These are phyloP conservation scores for Clarias magur DNA, from an alignment of 2,113 vertebrate species.

Conservation along the genomic window DNA sequence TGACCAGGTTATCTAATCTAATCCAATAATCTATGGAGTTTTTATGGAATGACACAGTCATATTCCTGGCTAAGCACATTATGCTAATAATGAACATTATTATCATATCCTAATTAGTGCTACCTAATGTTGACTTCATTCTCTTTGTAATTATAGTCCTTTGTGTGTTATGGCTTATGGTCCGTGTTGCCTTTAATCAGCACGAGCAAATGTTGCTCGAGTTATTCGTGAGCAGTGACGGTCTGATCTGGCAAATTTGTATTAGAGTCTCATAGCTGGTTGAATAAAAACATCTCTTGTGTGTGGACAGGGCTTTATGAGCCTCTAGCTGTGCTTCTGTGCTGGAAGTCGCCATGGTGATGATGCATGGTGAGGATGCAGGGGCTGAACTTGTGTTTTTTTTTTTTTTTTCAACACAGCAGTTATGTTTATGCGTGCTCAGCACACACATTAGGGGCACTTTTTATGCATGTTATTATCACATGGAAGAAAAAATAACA, in stretches of 20 bases:
- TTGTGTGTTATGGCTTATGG: background rate
- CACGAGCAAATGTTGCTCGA: background rate
- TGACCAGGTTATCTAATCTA: too few species aligned
- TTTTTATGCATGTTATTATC: background rate
- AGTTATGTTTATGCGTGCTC: constrained; percentile 22
- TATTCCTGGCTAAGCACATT: too few species aligned
- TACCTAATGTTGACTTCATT: constrained; percentile 3
- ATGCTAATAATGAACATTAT: background rate
- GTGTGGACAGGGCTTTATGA: background rate
- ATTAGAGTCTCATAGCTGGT: background rate
- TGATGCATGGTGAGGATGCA: constrained; percentile 50
- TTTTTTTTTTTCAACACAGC: constrained; percentile 13
- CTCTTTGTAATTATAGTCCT: background rate
- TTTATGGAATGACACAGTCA: too few species aligned
- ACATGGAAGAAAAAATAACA: background rate
- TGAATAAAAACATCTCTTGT: background rate
- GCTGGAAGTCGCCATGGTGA: constrained; percentile 60
- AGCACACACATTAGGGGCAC: background rate
- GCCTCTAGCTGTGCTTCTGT: constrained; percentile 34
- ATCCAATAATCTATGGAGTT: too few species aligned
- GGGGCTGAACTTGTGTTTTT: constrained; percentile 35
- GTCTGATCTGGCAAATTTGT: background rate
- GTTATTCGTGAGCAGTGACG: background rate
- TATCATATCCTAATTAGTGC: background rate
- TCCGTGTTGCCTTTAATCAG: background rate